Conservation (phyloP, 2,888 invertebrate genomes). For the Stenoptilia bipunctidactyla region DNA sequence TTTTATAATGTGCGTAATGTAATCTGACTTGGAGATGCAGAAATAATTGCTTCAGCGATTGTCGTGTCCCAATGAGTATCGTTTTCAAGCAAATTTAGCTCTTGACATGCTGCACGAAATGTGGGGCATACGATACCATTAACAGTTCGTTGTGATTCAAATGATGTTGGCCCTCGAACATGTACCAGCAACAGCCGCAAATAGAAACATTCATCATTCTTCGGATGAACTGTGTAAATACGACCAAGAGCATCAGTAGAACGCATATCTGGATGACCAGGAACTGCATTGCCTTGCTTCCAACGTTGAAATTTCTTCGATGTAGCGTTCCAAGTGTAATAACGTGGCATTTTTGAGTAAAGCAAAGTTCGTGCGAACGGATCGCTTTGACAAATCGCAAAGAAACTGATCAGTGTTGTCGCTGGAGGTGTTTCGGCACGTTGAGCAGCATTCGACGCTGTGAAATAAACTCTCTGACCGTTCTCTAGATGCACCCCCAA, state of each 20-base stretch:
- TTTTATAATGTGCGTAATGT: constrained; percentile 9
- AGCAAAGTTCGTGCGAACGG: constrained; percentile 17
- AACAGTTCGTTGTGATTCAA: constrained; percentile 9
- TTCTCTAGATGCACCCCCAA: constrained; percentile 19
- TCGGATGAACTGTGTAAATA: constrained; percentile 32
- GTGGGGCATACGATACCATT: neutral
- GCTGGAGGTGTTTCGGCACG: constrained; percentile 15
- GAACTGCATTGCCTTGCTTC: constrained; percentile 20
- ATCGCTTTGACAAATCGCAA: constrained; percentile 17
- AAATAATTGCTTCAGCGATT: constrained; percentile 16
- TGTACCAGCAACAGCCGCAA: constrained; percentile 27
- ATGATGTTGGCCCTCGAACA: constrained; percentile 24
- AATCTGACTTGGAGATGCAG: constrained; percentile 12
- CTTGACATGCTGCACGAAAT: neutral
- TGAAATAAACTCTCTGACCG: constrained; percentile 18
- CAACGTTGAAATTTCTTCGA: constrained; percentile 16
- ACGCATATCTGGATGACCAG: constrained; percentile 16
- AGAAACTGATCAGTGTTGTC: constrained; percentile 20
- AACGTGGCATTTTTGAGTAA: constrained; percentile 18
- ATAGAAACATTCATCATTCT: constrained; percentile 27
- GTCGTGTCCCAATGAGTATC: constrained; percentile 20
- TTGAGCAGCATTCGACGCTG: constrained; percentile 11
- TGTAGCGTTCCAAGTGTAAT: constrained; percentile 20
- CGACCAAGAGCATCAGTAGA: constrained; percentile 26
- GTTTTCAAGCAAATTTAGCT: constrained; percentile 8